phyloP scores from a whole-genome alignment of 1,140 invertebrate genomes.

The Ips nitidus region DNA sequence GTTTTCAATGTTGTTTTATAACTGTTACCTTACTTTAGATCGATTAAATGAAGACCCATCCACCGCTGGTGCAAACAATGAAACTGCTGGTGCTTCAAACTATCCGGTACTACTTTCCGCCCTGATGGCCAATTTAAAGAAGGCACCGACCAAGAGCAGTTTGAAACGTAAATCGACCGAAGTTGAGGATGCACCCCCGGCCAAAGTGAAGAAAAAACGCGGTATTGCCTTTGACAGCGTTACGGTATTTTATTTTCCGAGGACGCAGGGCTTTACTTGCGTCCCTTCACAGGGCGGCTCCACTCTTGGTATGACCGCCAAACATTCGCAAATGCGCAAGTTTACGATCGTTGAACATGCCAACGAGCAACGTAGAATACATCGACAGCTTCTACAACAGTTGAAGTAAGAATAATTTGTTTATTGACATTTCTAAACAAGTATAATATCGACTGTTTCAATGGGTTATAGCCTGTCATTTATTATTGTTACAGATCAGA shows the following conservation, averaged over 20 bases:
- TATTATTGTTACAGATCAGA: slow-evolving; percentile 58
- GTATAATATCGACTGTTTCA: background rate
- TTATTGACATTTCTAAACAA: background rate
- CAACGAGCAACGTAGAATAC: slow-evolving; percentile 80
- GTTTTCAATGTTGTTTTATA: background rate
- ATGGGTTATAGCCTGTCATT: background rate
- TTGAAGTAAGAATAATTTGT: slow-evolving; percentile 47
- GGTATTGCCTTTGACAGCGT: slow-evolving; percentile 88
- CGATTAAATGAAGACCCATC: slow-evolving; percentile 14
- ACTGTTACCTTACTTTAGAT: slow-evolving; percentile 10
- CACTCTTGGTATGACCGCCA: slow-evolving; percentile 91
- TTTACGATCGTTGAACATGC: slow-evolving; percentile 76
- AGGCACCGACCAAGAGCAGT: slow-evolving; percentile 54
- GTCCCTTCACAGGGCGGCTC: slow-evolving; percentile 96
- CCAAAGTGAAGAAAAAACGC: slow-evolving; percentile 68
- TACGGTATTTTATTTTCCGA: slow-evolving; percentile 92
- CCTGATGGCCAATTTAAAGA: slow-evolving; percentile 44
- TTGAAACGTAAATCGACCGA: slow-evolving; percentile 57
- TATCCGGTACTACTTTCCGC: slow-evolving; percentile 19
- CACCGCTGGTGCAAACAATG: slow-evolving; percentile 17
- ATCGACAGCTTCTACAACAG: slow-evolving; percentile 79
- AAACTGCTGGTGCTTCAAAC: slow-evolving; percentile 22
- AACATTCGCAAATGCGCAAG: slow-evolving; percentile 76
- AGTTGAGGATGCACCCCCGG: slow-evolving; percentile 52
- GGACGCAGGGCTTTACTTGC: slow-evolving; percentile 96